Evolutionary conservation across 1,140 invertebrate species (phyloP).

Genomic region (Sinonovacula constricta): DNA sequence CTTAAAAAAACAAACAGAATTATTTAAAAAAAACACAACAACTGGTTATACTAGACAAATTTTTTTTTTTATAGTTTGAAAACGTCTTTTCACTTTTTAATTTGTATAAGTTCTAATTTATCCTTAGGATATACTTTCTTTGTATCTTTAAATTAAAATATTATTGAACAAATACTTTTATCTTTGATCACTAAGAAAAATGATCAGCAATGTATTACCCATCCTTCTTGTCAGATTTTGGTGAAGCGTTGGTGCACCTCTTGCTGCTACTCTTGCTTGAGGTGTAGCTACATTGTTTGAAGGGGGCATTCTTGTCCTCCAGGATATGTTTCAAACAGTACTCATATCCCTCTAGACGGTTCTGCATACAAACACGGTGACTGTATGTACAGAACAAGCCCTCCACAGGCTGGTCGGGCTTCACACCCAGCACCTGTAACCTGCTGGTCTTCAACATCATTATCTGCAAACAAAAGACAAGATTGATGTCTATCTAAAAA

Average conservation of each 20-base stretch:
- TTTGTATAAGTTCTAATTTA: no score
- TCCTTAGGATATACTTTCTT: neutral
- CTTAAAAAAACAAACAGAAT: no score
- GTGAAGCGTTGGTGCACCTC: conserved; percentile 86
- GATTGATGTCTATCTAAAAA: no score
- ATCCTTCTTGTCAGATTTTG: conserved; percentile 84
- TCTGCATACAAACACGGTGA: conserved; percentile 78
- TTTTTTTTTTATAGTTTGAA: no score
- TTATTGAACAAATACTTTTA: neutral
- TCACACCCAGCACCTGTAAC: no score
- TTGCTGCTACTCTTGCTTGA: conserved; percentile 86
- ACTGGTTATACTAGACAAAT: no score
- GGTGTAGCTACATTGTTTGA: conserved; percentile 87
- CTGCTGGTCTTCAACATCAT: no score
- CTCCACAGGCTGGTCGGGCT: conserved; percentile 54
- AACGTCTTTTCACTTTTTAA: no score
- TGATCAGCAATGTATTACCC: conserved; percentile 81
- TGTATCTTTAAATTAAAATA: no score
- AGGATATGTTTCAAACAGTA: conserved; percentile 89
- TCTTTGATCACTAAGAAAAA: neutral
- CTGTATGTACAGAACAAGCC: conserved; percentile 78
- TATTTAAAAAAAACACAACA: no score
- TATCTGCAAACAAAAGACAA: no score
- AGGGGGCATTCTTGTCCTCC: conserved; percentile 88
- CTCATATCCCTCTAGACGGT: conserved; percentile 84